Base-by-base conservation (phyloP, 2,888 invertebrate species). In the Platyscelio sp. region DNA sequence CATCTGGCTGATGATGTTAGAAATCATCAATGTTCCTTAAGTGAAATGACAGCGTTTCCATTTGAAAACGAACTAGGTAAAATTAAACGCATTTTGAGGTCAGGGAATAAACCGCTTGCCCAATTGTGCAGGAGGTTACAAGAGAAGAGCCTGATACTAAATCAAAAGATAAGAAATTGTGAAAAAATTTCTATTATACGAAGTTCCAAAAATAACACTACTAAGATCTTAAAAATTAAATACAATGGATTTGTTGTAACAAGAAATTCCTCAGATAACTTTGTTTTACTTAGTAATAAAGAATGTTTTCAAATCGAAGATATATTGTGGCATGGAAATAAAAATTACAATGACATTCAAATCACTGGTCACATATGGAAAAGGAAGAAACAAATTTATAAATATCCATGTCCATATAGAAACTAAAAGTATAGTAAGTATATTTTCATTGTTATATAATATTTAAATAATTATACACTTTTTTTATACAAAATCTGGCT, bases 121-220 rank as follows among this genome's bases (percentile, higher is more conserved):
- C 78, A 83, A 75, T 61, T 86, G 24, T 83, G 83, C 22, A 72
- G 86, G 3, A 76, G 83, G 3, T 60, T 84, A 15, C 61, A 75
- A 27, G 81, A 84, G 22, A 24, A 79, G 22, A 40, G 18, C 56
- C 60, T 65, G 1, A 58, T 67, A 15, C 11, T 13, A 0, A 26
- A 26, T 18, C 38, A 75, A 70, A 67, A 29, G 27, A 29, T 20
- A 24, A 18, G 26, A 7, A 22, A 26, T 18, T 27, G 27, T 27
- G 18, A 51, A 46, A 27, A 33, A n/a, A 29, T 60, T 15, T 7
- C 54, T 20, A 71, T 76, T 22, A 43, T 49, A 20, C 63, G 65
- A 70, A 6, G 11, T 40, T 40, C 40, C 3, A 51, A 18, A 43
- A 51, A 40, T 46, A 29, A 20, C 22, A 2, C 2, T 13, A 46